Base-by-base conservation (phyloP, 1,140 invertebrate genomes). In the Drosophila athabasca region DNA sequence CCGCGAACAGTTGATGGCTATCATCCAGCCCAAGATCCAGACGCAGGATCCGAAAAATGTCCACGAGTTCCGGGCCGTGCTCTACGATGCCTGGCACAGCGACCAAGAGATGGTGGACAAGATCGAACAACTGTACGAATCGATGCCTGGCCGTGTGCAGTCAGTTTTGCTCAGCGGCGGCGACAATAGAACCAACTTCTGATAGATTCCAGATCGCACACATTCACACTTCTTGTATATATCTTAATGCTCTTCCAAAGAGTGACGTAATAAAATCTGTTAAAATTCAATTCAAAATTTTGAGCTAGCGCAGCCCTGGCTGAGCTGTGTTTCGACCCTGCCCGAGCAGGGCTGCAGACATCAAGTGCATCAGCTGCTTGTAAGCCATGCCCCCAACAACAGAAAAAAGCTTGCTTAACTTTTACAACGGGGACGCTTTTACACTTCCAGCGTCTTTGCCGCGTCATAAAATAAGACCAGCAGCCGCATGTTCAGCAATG, bases 11-110 rank as follows among this genome's bases (percentile, higher is more conserved):
- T 43, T 88, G 2, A 88, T 88, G 75, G 70, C 71, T 29, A 88
- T 87, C 1, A 72, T 87, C 39, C 60, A 69, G 49, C 79, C 79
- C 1, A 70, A 81, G n/a, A 61, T 87, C n/a, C 41, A 88, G 41
- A 41, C 44, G 0, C 57, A 79, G 19, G 61, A 62, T 2, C 83
- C 83, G 7, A 45, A 88, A 39, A 83, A 67, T 17, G 75, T 79
- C 4, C 13, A 61, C 8, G 79, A 87, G 24, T 88, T 87, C 6
- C 66, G 67, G 0, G 48, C 79, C 0, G 67, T 83, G 0, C 59
- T 87, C 7, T 83, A 87, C 19, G 67, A 83, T 7, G 68, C 88
- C 13, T 87, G 83, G 83, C 83, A 83, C 58, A 88, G 66, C 43
- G 83, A 87, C 48, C 55, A 65, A 50, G 79, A 88, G 7, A 52